A percentile compares a stretch with the other conserved stretches of the same genome.
These are phyloP conservation scores for Python bivittatus DNA, from an alignment of 2,113 vertebrate genomes.

Conservation along the genomic window DNA sequence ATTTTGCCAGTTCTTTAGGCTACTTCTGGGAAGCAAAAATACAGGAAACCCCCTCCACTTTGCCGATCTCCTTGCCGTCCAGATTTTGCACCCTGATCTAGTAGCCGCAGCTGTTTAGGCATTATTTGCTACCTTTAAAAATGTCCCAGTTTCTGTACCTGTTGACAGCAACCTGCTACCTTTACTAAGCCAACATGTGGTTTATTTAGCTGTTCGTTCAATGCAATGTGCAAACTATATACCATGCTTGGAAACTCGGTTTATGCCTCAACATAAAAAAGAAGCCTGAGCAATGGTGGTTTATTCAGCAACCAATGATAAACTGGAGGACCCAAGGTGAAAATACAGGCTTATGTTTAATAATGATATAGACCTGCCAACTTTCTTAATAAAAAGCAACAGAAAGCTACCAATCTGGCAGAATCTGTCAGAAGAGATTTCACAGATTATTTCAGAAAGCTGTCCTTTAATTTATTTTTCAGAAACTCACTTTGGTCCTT, in stretches of 20 bases:
- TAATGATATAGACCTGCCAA: background rate
- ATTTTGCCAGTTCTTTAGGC: background rate
- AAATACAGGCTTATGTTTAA: background rate
- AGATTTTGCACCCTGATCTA: background rate
- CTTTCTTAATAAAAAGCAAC: background rate
- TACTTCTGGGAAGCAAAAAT: background rate
- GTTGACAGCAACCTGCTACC: background rate
- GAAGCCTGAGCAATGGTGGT: background rate
- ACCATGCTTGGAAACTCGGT: background rate
- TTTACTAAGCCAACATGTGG: background rate
- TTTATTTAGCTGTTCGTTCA: background rate
- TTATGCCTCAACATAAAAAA: background rate
- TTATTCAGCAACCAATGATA: background rate
- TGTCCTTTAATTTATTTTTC: background rate
- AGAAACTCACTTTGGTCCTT: background rate
- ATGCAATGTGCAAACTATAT: background rate
- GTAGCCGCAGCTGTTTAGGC: background rate
- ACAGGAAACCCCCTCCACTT: background rate
- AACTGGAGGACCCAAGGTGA: background rate
- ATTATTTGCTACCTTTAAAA: background rate
- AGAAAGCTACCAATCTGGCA: background rate
- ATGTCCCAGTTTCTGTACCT: background rate
- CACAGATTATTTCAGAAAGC: background rate
- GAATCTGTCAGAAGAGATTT: too few species aligned
- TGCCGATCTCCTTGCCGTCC: background rate